Percentiles rank a stretch among this genome's conserved stretches.
phyloP scores from a whole-genome alignment of 2,888 invertebrate genomes.

The Allolobophora icterica region DNA sequence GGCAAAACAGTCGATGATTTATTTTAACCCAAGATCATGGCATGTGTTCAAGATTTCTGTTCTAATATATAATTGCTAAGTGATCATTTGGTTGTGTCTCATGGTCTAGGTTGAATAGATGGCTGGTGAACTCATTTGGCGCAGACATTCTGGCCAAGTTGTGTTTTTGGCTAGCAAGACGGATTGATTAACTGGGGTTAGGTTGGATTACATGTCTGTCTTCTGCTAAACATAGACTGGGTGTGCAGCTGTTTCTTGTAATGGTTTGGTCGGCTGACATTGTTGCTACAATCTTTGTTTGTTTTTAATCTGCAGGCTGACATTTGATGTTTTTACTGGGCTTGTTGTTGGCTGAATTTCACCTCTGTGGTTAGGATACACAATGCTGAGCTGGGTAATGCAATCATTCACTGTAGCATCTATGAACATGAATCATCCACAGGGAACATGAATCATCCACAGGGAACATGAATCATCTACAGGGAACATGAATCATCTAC shows the following conservation, averaged over 20 bases:
- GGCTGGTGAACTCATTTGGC: background rate
- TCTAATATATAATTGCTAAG: background rate
- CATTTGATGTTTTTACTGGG: background rate
- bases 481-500: background rate
- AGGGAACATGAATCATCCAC: too few species aligned
- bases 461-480: background rate
- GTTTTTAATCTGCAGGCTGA: background rate
- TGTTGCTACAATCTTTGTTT: background rate
- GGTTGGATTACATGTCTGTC: background rate
- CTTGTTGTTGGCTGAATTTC: background rate
- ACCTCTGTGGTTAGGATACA: background rate
- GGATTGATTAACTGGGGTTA: background rate
- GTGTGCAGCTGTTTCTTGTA: background rate
- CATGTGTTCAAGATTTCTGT: background rate
- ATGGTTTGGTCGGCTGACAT: background rate
- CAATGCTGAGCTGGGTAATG: background rate
- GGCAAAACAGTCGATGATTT: too few species aligned
- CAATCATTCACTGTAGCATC: background rate
- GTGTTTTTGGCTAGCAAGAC: background rate
- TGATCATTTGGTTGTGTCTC: background rate
- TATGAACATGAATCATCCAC: background rate
- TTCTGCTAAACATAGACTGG: conserved; percentile 9
- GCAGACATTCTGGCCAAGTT: background rate
- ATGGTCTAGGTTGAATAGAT: background rate
- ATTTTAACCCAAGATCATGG: background rate